Evolutionary conservation across 2,888 invertebrate species (phyloP), one percentile per base, ranked within the genome.

Genomic region (Erebia palarica): DNA sequence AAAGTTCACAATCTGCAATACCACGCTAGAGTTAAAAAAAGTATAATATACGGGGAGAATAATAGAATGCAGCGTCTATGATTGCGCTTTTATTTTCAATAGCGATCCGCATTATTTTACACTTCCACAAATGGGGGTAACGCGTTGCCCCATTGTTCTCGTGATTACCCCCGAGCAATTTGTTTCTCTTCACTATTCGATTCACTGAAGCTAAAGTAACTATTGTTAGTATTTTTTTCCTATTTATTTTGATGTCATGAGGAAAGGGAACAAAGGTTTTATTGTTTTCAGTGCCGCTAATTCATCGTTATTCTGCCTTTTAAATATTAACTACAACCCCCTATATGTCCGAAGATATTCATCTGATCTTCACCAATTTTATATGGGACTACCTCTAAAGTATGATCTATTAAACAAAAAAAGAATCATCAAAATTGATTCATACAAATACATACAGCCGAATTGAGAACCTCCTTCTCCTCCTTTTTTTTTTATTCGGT

Each of bases 161-260:
- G 47, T 60, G 68, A 66, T 70, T 63, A 72, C 61, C 71, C 60
- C 60, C 44, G 60, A 53, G 68, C 60, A 65, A 68, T 68, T 68
- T 72, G 60, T 65, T 69, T 49, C 44, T 11, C 55, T 67, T 63
- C 66, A n/a, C 60, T 60, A 60, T 68, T 68, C 65, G 55, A 68
- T 68, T 65, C 55, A 65, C 65, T 42, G 57, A 57, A 57, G 64
- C 49, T 21, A 65, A 49, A 65, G 47, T 3, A 51, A 58, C 55
- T 57, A 66, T 66, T 66, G 44, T 66, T 58, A 9, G 42, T 44
- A 14, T 58, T 58, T 58, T 57, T 58, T 44, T 44, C n/a, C 21
- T 58, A 55, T 65, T 55, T 47, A 47, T 58, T 44, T 1, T 44
- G n/a, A 47, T 42, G 57, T 47, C 57, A 47, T 58, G 57, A 9